A percentile compares a stretch with the other conserved stretches of the same genome.
These are phyloP conservation scores for Boulengeromyrus knoepffleri DNA, from an alignment of 2,113 vertebrate species.

Conservation along the genomic window DNA sequence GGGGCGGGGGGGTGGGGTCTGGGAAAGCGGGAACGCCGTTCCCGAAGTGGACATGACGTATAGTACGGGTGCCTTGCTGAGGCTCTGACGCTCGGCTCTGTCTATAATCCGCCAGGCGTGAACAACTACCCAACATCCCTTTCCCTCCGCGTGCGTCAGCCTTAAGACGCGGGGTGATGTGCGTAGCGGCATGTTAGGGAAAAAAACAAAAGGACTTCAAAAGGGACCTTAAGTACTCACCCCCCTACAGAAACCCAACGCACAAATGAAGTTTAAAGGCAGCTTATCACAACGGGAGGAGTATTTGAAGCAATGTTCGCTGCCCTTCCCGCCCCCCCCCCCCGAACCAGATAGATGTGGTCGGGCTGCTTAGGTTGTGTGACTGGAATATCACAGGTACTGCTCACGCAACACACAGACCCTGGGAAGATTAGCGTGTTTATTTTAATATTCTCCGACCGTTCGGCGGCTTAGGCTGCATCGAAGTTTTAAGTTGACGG, in stretches of 20 bases:
- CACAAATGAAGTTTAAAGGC: constrained; percentile 31
- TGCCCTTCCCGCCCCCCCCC: neutral
- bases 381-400: constrained; percentile 52
- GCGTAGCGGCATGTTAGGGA: constrained; percentile 14
- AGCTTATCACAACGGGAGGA: constrained; percentile 9
- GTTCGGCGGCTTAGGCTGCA: constrained; percentile 33
- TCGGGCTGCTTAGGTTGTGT: constrained; percentile 29
- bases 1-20: neutral
- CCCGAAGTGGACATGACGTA: neutral
- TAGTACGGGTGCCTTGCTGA: neutral
- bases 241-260: constrained; percentile 5
- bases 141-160: constrained; percentile 20
- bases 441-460: constrained; percentile 53
- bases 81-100: neutral
- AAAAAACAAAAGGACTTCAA: constrained; percentile 32
- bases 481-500: constrained; percentile 42
- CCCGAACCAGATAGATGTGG: constrained; percentile 5
- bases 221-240: constrained; percentile 29
- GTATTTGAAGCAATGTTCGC: constrained; percentile 13
- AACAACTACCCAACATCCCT: constrained; percentile 28
- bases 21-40: neutral
- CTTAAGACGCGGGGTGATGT: constrained; percentile 22
- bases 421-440: constrained; percentile 51
- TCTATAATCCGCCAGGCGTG: constrained; percentile 33
- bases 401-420: constrained; percentile 48